Evolutionary conservation across 2,797 vertebrate species (phyloP), one percentile per base, ranked within the genome.

Genomic region (Semaprochilodus insignis): DNA sequence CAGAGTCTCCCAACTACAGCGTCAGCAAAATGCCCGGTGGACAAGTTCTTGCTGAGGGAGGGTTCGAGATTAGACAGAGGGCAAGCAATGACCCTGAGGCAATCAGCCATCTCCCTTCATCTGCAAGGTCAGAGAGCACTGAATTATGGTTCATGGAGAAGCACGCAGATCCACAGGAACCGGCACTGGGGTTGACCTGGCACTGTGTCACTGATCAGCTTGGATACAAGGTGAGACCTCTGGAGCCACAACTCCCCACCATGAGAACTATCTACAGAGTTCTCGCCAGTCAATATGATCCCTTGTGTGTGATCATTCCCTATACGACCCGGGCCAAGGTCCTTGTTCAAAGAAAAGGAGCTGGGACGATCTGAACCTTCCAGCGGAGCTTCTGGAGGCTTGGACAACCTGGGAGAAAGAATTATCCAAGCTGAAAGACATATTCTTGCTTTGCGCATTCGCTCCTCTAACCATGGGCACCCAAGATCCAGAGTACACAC

Each of bases 71-170:
- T 17, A 27, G 76, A 16, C 77, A 85, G 13, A 77, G 70, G 77
- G 55, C 60, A 7, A 59, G 51, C n/a, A 86, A 81, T 54, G 59
- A 40, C 3, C 67, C 78, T 1, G 27, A 16, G 0, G 69, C 69
- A 0, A 23, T 78, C 11, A 59, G 31, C 4, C 77, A 76, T 17
- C 59, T 85, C 1, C 81, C 77, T 6, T 1, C 81, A 0, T 6
- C 19, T 0, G 54, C 48, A 1, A 23, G 31, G 2, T 85, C 75
- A 34, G 75, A 71, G 19, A 80, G 34, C 15, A 25, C 31, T 0
- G 71, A 80, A 7, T 31, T 76, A 36, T 79, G 70, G 80, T 44
- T 85, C 0, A 19, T 19, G n/a, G 44, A 85, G 8, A 57, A n/a
- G 1, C 11, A 21, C 2, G 16, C 10, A 11, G 63, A 82, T 11